Percentiles rank a stretch among this genome's conserved stretches.
Evolutionary conservation across 2,888 invertebrate species (phyloP).

Genomic region (Pachycephus smyrnensis): DNA sequence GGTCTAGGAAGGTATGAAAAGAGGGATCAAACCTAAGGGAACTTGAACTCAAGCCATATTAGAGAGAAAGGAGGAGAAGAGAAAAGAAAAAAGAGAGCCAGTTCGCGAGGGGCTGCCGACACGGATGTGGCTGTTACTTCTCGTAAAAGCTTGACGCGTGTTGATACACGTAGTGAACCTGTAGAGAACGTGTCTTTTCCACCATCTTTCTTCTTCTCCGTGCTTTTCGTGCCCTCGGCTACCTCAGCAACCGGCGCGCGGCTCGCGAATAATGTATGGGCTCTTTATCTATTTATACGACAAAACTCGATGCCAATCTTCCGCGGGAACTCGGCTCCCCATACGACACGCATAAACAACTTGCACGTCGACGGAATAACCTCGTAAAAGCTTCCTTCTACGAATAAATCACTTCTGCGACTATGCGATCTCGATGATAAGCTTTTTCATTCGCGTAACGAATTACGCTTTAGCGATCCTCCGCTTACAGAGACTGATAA

Average conservation of each 20-base stretch:
- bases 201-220: conserved; percentile 20
- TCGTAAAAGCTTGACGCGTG: conserved; percentile 27
- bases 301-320: conserved; percentile 52
- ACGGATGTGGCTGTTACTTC: conserved; percentile 38
- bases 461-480: not conserved
- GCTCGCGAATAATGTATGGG: conserved; percentile 51
- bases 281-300: conserved; percentile 54
- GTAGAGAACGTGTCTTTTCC: conserved; percentile 11
- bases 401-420: conserved; percentile 17
- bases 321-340: conserved; percentile 8
- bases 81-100: not conserved
- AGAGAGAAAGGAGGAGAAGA: not conserved
- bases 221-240: conserved; percentile 12
- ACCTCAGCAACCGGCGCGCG: conserved; percentile 13
- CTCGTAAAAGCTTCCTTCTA: conserved; percentile 17
- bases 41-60: not conserved
- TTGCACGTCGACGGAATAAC: conserved; percentile 21
- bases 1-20: not conserved
- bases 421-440: not conserved
- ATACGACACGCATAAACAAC: conserved; percentile 13
- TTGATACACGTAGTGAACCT: conserved; percentile 31
- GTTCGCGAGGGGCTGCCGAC: conserved; percentile 37
- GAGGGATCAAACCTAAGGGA: not conserved
- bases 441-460: not conserved
- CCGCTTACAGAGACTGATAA: not conserved